Evolutionary conservation across 2,888 invertebrate genomes (phyloP).

Genomic region (Odontomyia ornata): DNA sequence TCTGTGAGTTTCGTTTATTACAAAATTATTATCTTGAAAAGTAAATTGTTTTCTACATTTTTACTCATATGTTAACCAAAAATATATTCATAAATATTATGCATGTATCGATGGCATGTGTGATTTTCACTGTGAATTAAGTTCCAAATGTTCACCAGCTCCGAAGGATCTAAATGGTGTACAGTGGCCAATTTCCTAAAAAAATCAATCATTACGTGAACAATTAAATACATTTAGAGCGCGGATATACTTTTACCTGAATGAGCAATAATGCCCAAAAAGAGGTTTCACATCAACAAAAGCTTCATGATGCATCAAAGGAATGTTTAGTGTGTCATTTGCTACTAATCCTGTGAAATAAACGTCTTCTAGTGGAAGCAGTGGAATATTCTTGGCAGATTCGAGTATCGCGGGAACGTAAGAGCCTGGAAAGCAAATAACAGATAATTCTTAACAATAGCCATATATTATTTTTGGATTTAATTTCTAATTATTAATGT

Average conservation of each 20-base stretch:
- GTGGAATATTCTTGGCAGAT: no score
- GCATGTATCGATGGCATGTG: background rate
- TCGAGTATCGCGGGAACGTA: no score
- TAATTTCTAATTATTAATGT: no score
- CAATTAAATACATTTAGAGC: slow-evolving; percentile 53
- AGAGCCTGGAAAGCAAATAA: no score
- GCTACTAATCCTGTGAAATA: slow-evolving; percentile 77
- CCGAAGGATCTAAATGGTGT: slow-evolving; percentile 28
- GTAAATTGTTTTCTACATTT: no score
- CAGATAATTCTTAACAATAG: no score
- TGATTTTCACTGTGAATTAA: background rate
- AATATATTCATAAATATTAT: background rate
- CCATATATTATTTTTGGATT: no score
- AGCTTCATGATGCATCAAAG: slow-evolving; percentile 68
- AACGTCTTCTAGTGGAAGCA: slow-evolving; percentile 76
- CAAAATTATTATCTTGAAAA: no score
- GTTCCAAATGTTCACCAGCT: slow-evolving; percentile 28
- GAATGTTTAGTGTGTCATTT: slow-evolving; percentile 65
- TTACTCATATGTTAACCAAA: no score
- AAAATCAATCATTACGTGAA: no score
- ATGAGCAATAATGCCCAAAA: slow-evolving; percentile 58
- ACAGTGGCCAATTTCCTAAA: slow-evolving; percentile 39
- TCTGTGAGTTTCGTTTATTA: no score
- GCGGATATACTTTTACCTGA: slow-evolving; percentile 53
- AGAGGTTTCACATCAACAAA: slow-evolving; percentile 63